Base-by-base conservation (phyloP, 2,888 invertebrate genomes). In the Harmothoe impar region DNA sequence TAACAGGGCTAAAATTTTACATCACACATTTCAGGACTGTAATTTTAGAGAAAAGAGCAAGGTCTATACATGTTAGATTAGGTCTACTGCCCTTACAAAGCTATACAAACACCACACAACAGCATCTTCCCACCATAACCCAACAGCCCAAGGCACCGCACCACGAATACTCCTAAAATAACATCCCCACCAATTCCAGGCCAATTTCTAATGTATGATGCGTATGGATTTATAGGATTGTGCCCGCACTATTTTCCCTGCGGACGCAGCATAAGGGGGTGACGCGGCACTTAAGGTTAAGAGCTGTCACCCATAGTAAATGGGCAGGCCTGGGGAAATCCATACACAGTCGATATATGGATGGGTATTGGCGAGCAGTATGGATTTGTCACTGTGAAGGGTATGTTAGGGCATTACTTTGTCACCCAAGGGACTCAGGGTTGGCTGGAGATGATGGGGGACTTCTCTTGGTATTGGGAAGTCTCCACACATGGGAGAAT, bases 271-370 rank as follows among this genome's bases (percentile, higher is more conserved):
- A 33, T 81, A 81, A 33, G 43, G 33, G 23, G 81, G 81, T 81
- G 81, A 81, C 81, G 81, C 43, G 43, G 35, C 81, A 35, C 81
- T 43, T 81, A 35, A 43, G 81, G 81, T 81, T 81, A 81, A 81
- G 81, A 81, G 81, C 86, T 86, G 86, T 86, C 86, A 86, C 86
- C 86, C 86, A 56, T 52, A 29, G 52, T 54, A 86, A 86, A 54
- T 52, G 86, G 56, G 23, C 56, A 20, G 1, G 86, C 54, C 33
- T 15, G 56, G 86, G 54, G 33, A 54, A 54, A 86, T 86, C 86
- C 52, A 86, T 86, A 52, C 0, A 25, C 25, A 33, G 33, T 86
- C 86, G 31, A 86, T 86, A 86, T 54, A 86, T 86, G 29, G 86
- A 86, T 54, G 17, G 54, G 25, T 86, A 86, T 86, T 86, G 86